These are phyloP conservation scores for Heliconius cydno DNA, from an alignment of 2,888 invertebrate genomes.

Conservation along the genomic window DNA sequence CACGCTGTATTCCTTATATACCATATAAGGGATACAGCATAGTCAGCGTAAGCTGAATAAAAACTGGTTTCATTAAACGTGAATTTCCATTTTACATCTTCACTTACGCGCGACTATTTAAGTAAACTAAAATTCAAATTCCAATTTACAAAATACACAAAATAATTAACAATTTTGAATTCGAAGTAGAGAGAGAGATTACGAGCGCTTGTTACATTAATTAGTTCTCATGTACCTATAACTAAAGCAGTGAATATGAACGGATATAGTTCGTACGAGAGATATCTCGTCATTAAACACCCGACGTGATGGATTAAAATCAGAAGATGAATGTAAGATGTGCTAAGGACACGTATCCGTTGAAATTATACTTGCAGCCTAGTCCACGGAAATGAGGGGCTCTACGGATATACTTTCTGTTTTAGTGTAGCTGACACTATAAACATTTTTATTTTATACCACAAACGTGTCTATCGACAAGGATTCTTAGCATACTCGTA, in stretches of 20 bases:
- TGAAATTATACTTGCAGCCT: slow-evolving; percentile 42
- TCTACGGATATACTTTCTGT: slow-evolving; percentile 35
- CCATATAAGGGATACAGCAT: too few species aligned
- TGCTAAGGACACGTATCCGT: slow-evolving; percentile 41
- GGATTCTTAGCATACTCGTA: slow-evolving; percentile 8
- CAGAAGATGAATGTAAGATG: slow-evolving; percentile 40
- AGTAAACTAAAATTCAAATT: background rate
- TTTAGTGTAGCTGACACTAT: slow-evolving; percentile 13
- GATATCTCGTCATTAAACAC: slow-evolving; percentile 12
- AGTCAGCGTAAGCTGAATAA: too few species aligned
- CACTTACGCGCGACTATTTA: too few species aligned
- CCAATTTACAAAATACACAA: background rate
- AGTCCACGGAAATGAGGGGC: slow-evolving; percentile 38
- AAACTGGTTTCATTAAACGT: too few species aligned
- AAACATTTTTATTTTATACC: slow-evolving; percentile 39
- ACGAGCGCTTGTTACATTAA: slow-evolving; percentile 1
- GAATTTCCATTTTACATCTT: too few species aligned
- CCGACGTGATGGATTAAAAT: slow-evolving; percentile 37
- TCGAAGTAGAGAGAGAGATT: background rate
- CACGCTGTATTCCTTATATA: too few species aligned
- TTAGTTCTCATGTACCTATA: slow-evolving; percentile 6
- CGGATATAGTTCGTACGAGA: slow-evolving; percentile 13
- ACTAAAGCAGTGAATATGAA: slow-evolving; percentile 5
- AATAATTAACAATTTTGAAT: slow-evolving; percentile 2
- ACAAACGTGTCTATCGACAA: slow-evolving; percentile 21